Evolutionary conservation across 2,797 vertebrate genomes (phyloP), one percentile per base, ranked within the genome.

Genomic region (Cheirogaleus major): DNA sequence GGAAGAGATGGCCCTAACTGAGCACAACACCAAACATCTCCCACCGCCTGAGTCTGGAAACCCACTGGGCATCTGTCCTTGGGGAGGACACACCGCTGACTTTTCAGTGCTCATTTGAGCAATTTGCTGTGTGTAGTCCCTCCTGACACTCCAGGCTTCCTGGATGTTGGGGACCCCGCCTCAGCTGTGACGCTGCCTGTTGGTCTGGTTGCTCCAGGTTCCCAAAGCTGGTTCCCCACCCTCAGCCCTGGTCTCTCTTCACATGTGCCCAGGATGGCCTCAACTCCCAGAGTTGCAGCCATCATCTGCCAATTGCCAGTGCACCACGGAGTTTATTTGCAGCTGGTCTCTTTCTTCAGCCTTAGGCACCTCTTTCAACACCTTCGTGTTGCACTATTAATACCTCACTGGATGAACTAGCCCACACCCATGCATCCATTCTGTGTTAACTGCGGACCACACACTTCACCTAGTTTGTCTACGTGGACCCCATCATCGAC

Each of bases 371-470:
- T 4, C 20, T 41, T 23, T 20, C 17, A 67, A 9, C 1, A 8
- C 25, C 45, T n/a, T 59, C 59, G 11, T 0, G 1, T 17, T 35
- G 70, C 5, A 2, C 5, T 0, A 14, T 12, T 4, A 57, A 25
- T 10, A 0, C 22, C 55, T 55, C 61, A 0, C 0, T 32, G 65
- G 5, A 45, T 11, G 8, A 32, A 8, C 7, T 5, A 0, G 3
- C 1, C 2, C 15, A 9, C 3, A 3, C 14, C 20, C 41, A 41
- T 4, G 38, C 35, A 12, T 2, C 1, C 4, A 10, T 14, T 73
- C 20, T 7, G 2, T 2, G 2, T 23, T 70, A 30, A 38, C 14
- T 65, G 14, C 4, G 13, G 18, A 43, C 4, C 59, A 15, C 30
- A 45, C 23, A 4, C 4, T 20, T 45, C 63, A 86, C 38, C 35